phyloP scores from a whole-genome alignment of 1,140 invertebrate genomes.

The Calliphora vicina region DNA sequence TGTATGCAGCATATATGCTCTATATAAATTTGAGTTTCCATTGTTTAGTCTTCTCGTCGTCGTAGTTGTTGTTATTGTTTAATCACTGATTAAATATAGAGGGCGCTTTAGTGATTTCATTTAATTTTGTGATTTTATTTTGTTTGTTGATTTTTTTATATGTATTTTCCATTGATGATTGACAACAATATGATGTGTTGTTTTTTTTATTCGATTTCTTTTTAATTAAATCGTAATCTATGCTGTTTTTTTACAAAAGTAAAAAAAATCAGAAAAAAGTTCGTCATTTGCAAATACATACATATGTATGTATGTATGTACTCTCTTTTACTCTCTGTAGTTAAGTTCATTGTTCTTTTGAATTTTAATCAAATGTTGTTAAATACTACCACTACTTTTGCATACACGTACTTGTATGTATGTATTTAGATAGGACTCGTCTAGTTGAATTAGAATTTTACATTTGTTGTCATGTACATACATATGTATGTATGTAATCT shows the following conservation, averaged over 20 bases:
- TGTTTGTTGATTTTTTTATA: not conserved
- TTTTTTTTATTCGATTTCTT: not conserved
- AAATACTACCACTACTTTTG: not conserved
- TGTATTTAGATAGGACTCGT: no score
- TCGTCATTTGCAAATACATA: not conserved
- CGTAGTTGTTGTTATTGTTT: no score
- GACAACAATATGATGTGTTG: not conserved
- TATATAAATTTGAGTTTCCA: not conserved
- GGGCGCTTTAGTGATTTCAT: constrained; percentile 4
- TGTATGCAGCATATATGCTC: not conserved
- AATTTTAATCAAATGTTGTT: constrained; percentile 17
- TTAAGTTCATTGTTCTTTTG: constrained; percentile 10
- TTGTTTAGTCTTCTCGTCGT: not conserved
- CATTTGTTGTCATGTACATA: no score
- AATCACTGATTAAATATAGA: not conserved
- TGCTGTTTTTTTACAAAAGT: not conserved
- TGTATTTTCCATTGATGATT: not conserved
- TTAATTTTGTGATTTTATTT: not conserved
- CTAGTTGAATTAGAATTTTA: no score
- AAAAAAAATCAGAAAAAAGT: not conserved
- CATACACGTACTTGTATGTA: no score
- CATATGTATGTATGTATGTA: no score
- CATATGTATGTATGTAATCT: not conserved
- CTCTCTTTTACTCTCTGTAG: not conserved
- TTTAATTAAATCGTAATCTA: constrained; percentile 14